Base-by-base conservation (phyloP, 2,888 invertebrate species). In the Odontocolon sp. region DNA sequence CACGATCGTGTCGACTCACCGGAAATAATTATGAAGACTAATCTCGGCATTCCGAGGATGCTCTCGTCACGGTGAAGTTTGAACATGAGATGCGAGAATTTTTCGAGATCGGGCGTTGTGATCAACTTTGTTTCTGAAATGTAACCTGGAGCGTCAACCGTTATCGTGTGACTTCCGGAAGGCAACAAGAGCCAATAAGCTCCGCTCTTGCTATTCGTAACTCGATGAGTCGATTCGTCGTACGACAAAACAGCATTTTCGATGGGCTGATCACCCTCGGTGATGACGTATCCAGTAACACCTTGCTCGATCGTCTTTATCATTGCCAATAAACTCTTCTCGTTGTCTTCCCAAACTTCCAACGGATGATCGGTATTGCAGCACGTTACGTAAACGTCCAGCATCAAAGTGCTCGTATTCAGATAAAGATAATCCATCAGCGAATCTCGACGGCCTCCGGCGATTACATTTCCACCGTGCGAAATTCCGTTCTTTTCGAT, bases 41-140 rank as follows among this genome's bases (percentile, higher is more conserved):
- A 91, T 26, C 96, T 91, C 0, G 96, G 95, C 91, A 97, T 91
- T 0, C 96, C 96, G 81, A 95, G 91, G 11, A 96, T 93, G 74
- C 91, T 92, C 80, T 94, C 94, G 83, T 96, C 94, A 8, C 91
- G 91, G 50, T 92, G 92, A 66, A 97, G 86, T 79, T 94, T 94
- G 81, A 96, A 93, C 79, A 96, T 91, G 0, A 96, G 31, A 50
- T 81, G 82, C 1, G 85, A 70, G 50, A 84, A 82, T 45, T 78
- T 86, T 1, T 83, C 81, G 1, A 85, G 79, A 33, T 86, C 82
- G 1, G 89, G 85, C 4, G 89, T 87, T 81, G 88, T 89, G 3
- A 94, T 87, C 59, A 92, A 88, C 82, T 92, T 93, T 26, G 92
- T 91, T 42, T 90, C 90, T 0, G 92, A 85, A 63, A 94, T 91